A percentile compares a stretch with the other conserved stretches of the same genome.
Conservation (phyloP, 2,888 invertebrate genomes). For the Furcula furcula region DNA sequence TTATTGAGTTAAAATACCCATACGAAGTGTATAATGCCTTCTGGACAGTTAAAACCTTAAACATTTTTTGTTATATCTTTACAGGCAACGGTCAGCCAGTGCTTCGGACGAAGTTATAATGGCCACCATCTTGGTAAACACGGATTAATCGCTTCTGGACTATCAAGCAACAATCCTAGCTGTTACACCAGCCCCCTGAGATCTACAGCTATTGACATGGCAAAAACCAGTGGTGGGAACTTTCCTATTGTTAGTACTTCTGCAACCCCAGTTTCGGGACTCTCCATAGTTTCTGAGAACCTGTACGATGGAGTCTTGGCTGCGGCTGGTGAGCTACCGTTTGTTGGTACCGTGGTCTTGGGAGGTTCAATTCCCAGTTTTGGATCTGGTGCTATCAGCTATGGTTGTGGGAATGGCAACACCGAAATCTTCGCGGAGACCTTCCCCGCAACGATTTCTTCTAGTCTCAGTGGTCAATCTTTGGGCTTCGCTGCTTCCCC, state of each 20-base stretch:
- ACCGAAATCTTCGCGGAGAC: slow-evolving; percentile 19
- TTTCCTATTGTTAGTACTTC: slow-evolving; percentile 11
- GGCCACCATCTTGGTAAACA: slow-evolving; percentile 4
- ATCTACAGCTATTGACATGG: neutral
- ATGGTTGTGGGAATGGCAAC: slow-evolving; percentile 31
- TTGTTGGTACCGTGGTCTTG: slow-evolving; percentile 34
- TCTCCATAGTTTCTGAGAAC: slow-evolving; percentile 11
- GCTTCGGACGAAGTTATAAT: slow-evolving; percentile 8
- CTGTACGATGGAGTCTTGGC: slow-evolving; percentile 17
- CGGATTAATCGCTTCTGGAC: too few relatives aligned
- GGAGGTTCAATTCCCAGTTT: slow-evolving; percentile 34
- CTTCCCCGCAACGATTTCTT: neutral
- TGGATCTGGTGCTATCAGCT: slow-evolving; percentile 29
- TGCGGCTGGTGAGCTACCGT: slow-evolving; percentile 26
- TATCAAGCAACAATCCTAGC: too few relatives aligned
- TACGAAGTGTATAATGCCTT: too few relatives aligned
- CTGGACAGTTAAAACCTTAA: too few relatives aligned
- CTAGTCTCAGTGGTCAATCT: too few relatives aligned
- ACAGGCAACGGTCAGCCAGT: slow-evolving; percentile 11
- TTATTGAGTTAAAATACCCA: too few relatives aligned
- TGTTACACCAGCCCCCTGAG: too few relatives aligned
- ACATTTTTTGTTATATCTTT: neutral
- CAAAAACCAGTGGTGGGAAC: slow-evolving; percentile 16
- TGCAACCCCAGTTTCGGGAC: slow-evolving; percentile 4
- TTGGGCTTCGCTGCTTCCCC: too few relatives aligned